Conservation (phyloP, 2,113 vertebrate genomes). For the Xerus inauris region DNA sequence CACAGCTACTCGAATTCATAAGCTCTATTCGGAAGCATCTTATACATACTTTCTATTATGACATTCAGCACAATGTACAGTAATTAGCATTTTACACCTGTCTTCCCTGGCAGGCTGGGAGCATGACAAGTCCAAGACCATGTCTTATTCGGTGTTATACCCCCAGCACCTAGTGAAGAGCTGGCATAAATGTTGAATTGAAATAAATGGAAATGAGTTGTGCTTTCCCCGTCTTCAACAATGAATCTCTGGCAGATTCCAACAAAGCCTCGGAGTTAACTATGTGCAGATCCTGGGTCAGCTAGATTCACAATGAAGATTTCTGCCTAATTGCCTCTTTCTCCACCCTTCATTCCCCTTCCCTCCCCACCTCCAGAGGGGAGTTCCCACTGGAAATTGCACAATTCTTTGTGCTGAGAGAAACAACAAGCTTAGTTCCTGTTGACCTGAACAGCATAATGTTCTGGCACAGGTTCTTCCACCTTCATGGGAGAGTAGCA, state of each 20-base stretch:
- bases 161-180: constrained; percentile 16
- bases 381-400: constrained; percentile 71
- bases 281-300: constrained; percentile 15
- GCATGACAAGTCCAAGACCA: background rate
- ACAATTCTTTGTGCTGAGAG: constrained; percentile 70
- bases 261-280: constrained; percentile 23
- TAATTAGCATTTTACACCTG: constrained; percentile 66
- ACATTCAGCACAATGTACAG: constrained; percentile 32
- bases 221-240: constrained; percentile 54
- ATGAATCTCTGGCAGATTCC: constrained; percentile 34
- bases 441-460: constrained; percentile 54
- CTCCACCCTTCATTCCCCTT: constrained; percentile 62
- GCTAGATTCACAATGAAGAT: background rate
- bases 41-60: constrained; percentile 27
- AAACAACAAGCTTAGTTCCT: constrained; percentile 77
- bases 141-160: constrained; percentile 52
- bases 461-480: constrained; percentile 49
- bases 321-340: constrained; percentile 59
- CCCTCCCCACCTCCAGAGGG: constrained; percentile 64
- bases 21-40: background rate
- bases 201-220: constrained; percentile 70
- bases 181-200: constrained; percentile 44
- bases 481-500: background rate
- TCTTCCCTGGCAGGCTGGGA: constrained; percentile 51
- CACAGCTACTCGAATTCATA: constrained; percentile 43